A percentile compares a stretch with the other conserved stretches of the same genome.
Conservation (phyloP, 2,113 vertebrate genomes). For the Tragelaphus scriptus region DNA sequence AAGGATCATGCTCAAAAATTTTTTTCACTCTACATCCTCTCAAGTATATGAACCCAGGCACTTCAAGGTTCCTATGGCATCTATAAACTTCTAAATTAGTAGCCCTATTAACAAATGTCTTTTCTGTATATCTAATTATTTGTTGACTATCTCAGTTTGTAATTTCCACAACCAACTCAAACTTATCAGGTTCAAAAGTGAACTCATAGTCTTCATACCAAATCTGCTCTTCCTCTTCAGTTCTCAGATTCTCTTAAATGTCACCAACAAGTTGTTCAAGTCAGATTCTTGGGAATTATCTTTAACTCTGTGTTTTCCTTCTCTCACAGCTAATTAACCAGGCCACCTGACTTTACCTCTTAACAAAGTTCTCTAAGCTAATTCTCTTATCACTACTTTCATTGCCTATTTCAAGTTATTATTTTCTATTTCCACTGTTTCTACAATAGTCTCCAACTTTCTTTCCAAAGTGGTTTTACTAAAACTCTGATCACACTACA, state of each 20-base stretch:
- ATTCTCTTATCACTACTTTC: background rate
- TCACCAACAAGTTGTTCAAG: background rate
- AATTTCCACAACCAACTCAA: background rate
- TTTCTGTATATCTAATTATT: background rate
- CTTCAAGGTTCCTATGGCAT: background rate
- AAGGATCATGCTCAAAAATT: background rate
- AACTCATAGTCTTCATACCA: background rate
- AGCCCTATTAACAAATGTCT: background rate
- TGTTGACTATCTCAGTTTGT: background rate
- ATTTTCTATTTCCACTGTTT: background rate
- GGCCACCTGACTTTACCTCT: background rate
- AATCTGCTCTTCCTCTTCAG: background rate
- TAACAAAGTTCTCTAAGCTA: background rate
- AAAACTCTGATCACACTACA: background rate
- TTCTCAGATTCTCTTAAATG: background rate
- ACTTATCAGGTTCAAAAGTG: background rate
- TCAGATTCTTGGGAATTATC: background rate
- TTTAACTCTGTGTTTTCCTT: background rate
- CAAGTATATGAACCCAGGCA: background rate
- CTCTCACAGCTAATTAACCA: background rate
- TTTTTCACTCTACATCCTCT: background rate
- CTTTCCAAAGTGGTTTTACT: background rate
- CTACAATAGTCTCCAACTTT: background rate
- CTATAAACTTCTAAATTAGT: background rate
- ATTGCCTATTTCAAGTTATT: background rate